Percentiles rank a stretch among this genome's conserved stretches.
Evolutionary conservation across 2,888 invertebrate species (phyloP).

Genomic region (Volucella inanis): DNA sequence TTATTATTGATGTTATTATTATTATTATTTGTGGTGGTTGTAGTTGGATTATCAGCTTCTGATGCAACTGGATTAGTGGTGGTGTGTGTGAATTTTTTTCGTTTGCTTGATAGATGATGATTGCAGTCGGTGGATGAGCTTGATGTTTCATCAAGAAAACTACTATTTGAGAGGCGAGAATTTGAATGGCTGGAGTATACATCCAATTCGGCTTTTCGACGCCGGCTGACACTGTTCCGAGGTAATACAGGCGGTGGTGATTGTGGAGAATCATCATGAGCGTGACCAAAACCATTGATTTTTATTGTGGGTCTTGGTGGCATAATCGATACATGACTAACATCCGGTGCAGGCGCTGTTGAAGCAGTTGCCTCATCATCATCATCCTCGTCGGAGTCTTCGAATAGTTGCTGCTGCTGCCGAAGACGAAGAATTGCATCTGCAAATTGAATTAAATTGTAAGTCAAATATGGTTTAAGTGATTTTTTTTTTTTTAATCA

Average conservation of each 20-base stretch:
- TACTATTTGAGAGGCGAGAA: constrained; percentile 78
- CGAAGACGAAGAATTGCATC: constrained; percentile 83
- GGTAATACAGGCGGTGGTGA: constrained; percentile 66
- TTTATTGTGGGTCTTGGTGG: constrained; percentile 60
- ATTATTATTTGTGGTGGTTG: constrained; percentile 27
- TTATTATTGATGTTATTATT: constrained; percentile 67
- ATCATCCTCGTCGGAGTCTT: constrained; percentile 87
- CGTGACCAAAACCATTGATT: constrained; percentile 65
- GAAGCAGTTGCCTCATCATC: constrained; percentile 58
- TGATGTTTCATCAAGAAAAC: constrained; percentile 76
- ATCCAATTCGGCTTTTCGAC: constrained; percentile 75
- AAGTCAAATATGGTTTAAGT: background rate
- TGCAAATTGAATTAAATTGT: constrained; percentile 48
- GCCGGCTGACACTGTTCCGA: constrained; percentile 70
- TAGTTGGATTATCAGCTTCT: constrained; percentile 60
- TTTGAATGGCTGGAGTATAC: constrained; percentile 79
- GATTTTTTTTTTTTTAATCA: too few relatives aligned
- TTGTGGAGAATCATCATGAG: constrained; percentile 61
- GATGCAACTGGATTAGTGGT: constrained; percentile 64
- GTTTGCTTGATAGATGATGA: constrained; percentile 62
- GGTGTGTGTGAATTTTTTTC: constrained; percentile 64
- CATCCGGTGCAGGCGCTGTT: constrained; percentile 38
- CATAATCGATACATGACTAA: constrained; percentile 31
- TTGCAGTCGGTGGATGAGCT: constrained; percentile 74
- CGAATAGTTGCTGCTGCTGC: constrained; percentile 82